phyloP scores from a whole-genome alignment of 2,113 vertebrate genomes.

The Elaphurus davidianus region DNA sequence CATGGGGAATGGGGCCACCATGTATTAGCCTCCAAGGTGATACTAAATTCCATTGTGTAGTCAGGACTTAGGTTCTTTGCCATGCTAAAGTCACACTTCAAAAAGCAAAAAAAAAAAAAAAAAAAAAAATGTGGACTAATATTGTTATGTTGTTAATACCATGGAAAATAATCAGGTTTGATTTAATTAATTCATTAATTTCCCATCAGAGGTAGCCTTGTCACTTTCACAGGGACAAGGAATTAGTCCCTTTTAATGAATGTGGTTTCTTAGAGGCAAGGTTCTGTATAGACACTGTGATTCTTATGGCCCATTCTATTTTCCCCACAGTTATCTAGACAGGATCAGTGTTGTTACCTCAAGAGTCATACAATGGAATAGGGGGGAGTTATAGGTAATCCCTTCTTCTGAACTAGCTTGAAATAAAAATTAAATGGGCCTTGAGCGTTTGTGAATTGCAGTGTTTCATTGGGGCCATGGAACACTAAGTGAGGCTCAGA shows the following conservation, averaged over 20 bases:
- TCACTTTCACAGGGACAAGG: not conserved
- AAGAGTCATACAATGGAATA: slow-evolving; percentile 46
- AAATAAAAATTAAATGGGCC: slow-evolving; percentile 73
- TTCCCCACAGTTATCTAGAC: slow-evolving; percentile 43
- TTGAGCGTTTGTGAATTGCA: slow-evolving; percentile 62
- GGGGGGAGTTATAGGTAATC: slow-evolving; percentile 58
- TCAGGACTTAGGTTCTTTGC: not conserved
- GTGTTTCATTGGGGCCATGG: slow-evolving; percentile 61
- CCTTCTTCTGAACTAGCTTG: slow-evolving; percentile 59
- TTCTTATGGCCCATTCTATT: not conserved
- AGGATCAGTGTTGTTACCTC: slow-evolving; percentile 41
- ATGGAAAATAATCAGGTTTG: not conserved
- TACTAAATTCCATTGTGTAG: not conserved
- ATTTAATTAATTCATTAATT: slow-evolving; percentile 18
- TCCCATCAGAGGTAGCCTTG: not conserved
- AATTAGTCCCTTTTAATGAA: not conserved
- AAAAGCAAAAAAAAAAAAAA: not conserved
- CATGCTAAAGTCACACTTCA: not conserved
- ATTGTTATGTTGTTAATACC: not conserved
- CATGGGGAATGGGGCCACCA: not conserved
- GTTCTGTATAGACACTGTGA: not conserved
- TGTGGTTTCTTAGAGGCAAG: not conserved
- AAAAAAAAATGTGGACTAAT: not conserved
- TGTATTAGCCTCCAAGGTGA: not conserved
- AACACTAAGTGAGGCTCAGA: slow-evolving; percentile 71